These are phyloP conservation scores for Lepidiolamprologus cunningtoni DNA, from an alignment of 2,113 vertebrate genomes.

Conservation along the genomic window DNA sequence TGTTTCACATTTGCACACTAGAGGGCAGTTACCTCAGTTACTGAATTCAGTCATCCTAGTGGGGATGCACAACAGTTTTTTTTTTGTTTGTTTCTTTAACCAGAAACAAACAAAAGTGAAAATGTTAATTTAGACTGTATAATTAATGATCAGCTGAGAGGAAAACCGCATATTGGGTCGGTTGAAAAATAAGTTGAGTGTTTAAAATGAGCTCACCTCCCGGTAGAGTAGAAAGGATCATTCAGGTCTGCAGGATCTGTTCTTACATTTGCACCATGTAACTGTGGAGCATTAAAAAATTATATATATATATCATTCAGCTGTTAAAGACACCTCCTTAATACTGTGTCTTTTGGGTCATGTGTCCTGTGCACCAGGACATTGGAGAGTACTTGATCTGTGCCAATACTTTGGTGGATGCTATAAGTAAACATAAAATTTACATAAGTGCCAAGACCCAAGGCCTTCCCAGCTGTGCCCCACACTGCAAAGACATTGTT, in stretches of 20 bases:
- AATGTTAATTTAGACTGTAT: not conserved
- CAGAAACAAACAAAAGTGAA: not conserved
- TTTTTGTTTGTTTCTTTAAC: not conserved
- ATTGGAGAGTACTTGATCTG: not conserved
- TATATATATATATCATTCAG: not conserved
- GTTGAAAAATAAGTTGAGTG: not conserved
- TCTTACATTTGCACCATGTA: not conserved
- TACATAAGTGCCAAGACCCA: not conserved
- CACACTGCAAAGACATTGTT: not conserved
- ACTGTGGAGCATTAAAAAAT: not conserved
- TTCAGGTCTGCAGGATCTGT: not conserved
- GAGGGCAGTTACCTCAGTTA: not conserved
- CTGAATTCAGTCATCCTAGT: not conserved
- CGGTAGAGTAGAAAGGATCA: not conserved
- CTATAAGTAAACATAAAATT: not conserved
- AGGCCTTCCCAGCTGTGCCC: not conserved
- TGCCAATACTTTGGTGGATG: not conserved
- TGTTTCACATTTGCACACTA: not conserved
- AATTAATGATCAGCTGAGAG: not conserved
- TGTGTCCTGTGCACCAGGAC: not conserved
- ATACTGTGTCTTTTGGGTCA: not conserved
- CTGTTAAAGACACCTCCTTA: not conserved
- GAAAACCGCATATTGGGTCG: fast-evolving
- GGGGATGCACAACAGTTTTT: not conserved
- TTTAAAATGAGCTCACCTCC: not conserved